Conservation (phyloP, 2,888 invertebrate genomes). For the Syrphus vitripennis region DNA sequence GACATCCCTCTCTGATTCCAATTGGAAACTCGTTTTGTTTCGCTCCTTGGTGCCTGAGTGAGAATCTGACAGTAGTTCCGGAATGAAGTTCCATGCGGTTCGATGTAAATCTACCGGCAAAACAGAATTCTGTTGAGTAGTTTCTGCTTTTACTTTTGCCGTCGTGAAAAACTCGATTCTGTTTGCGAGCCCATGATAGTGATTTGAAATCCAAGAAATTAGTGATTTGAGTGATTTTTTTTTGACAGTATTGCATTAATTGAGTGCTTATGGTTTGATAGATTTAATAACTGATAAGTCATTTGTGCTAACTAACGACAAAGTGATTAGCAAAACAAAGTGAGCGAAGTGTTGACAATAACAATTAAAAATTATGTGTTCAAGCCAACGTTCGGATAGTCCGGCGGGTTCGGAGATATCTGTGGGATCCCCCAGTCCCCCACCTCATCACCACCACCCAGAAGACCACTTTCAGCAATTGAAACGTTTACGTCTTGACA, state of each 20-base stretch:
- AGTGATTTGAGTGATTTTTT: constrained; percentile 41
- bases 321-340: neutral
- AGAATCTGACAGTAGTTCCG: constrained; percentile 61
- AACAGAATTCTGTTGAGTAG: neutral
- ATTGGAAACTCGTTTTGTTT: constrained; percentile 68
- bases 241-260: constrained; percentile 26
- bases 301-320: constrained; percentile 47
- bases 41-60: constrained; percentile 56
- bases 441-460: constrained; percentile 73
- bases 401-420: constrained; percentile 81
- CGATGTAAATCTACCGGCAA: constrained; percentile 53
- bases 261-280: constrained; percentile 49
- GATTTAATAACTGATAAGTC: constrained; percentile 37
- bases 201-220: constrained; percentile 11
- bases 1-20: constrained; percentile 57
- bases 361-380: constrained; percentile 76
- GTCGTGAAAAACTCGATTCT: constrained; percentile 56
- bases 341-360: neutral
- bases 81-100: constrained; percentile 66
- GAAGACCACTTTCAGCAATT: constrained; percentile 84
- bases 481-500: constrained; percentile 81
- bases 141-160: constrained; percentile 61
- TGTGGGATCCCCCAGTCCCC: constrained; percentile 81
- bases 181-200: neutral
- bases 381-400: constrained; percentile 76